These are phyloP conservation scores for Cichladusa arquata DNA, from an alignment of 2,113 vertebrate genomes.

Conservation along the genomic window DNA sequence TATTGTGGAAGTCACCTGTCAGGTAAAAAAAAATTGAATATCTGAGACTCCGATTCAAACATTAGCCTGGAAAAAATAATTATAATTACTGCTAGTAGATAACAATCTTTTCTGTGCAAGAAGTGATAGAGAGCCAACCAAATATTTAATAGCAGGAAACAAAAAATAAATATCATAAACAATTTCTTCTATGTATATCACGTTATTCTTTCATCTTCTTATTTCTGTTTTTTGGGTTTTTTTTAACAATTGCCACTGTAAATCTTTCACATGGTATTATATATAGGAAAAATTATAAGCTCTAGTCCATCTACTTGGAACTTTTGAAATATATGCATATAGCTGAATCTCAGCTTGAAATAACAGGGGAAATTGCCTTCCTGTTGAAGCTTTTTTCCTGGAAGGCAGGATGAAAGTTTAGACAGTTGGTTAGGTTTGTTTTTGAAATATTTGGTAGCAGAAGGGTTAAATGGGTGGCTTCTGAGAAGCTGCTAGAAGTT, in stretches of 20 bases:
- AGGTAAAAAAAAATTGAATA: background rate
- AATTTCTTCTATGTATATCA: background rate
- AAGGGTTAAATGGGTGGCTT: background rate
- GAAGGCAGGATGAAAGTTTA: background rate
- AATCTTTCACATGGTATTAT: background rate
- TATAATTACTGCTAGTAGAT: background rate
- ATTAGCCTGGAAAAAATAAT: background rate
- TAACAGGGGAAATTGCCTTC: background rate
- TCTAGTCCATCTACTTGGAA: background rate
- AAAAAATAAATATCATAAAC: background rate
- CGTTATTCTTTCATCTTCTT: background rate
- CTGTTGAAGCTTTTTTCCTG: background rate
- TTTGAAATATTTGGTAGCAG: background rate
- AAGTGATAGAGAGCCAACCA: background rate
- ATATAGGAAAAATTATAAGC: background rate
- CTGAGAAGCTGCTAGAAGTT: background rate
- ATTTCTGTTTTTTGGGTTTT: background rate
- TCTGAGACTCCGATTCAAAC: background rate
- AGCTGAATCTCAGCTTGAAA: background rate
- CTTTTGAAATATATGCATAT: background rate
- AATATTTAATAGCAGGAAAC: background rate
- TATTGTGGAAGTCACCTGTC: background rate
- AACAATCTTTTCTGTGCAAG: background rate
- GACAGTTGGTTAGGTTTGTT: rapidly evolving
- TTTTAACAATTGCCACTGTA: background rate